Evolutionary conservation across 1,140 invertebrate genomes (phyloP).

Genomic region (Uloborus diversus): DNA sequence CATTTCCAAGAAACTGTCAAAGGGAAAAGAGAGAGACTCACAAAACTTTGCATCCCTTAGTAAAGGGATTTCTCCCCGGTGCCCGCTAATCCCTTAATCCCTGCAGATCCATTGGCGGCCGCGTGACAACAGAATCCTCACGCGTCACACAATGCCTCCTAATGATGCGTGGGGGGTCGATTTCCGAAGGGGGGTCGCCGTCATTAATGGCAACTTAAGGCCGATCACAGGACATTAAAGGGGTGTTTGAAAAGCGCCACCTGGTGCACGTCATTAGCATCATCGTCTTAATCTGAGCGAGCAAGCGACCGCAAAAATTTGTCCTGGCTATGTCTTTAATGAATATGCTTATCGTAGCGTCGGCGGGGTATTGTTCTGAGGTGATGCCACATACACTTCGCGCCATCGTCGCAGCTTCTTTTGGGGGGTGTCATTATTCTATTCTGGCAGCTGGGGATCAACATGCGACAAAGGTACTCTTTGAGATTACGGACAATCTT

Average conservation of each 20-base stretch:
- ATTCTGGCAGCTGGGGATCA: slow-evolving; percentile 28
- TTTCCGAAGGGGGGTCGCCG: neutral
- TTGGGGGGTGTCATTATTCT: slow-evolving; percentile 4
- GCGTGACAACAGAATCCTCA: neutral
- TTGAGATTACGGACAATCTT: slow-evolving; percentile 4
- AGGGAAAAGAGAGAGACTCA: slow-evolving; percentile 15
- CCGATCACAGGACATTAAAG: slow-evolving; percentile 48
- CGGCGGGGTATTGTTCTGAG: slow-evolving; percentile 30
- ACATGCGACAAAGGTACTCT: slow-evolving; percentile 22
- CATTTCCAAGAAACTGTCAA: slow-evolving; percentile 22
- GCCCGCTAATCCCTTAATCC: slow-evolving; percentile 13
- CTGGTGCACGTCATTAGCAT: slow-evolving; percentile 48
- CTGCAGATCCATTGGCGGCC: neutral
- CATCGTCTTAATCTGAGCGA: slow-evolving; percentile 24
- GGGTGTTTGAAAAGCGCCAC: slow-evolving; percentile 45
- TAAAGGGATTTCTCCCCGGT: neutral
- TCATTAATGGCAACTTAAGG: slow-evolving; percentile 53
- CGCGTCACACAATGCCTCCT: slow-evolving; percentile 31
- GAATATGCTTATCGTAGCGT: slow-evolving; percentile 43
- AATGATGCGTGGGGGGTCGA: slow-evolving; percentile 40
- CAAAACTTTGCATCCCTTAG: slow-evolving; percentile 6
- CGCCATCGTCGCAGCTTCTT: too few relatives aligned
- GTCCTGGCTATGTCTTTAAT: slow-evolving; percentile 39
- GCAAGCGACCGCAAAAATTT: slow-evolving; percentile 44
- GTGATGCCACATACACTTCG: neutral